Conservation (phyloP, 2,888 invertebrate species). For the Cepaea hortensis region DNA sequence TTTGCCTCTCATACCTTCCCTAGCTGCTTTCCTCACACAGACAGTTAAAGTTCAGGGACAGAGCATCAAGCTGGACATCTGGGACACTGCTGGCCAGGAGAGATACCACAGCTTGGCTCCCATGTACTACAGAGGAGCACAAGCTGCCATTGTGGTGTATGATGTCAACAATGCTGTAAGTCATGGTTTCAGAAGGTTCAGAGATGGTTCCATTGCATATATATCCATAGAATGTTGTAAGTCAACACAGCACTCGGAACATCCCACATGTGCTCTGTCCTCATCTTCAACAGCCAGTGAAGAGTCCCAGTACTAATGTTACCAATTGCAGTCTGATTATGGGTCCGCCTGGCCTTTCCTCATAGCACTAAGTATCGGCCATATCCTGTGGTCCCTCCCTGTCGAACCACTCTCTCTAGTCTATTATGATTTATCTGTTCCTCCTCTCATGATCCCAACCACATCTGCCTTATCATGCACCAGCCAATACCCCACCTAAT, state of each 20-base stretch:
- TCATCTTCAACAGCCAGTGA: no score
- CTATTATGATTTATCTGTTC: no score
- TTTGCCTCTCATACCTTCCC: neutral
- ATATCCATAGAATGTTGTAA: neutral
- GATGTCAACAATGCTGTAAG: slow-evolving; percentile 93
- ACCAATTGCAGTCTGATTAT: no score
- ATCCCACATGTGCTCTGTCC: no score
- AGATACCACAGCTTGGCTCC: slow-evolving; percentile 99
- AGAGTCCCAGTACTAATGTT: no score
- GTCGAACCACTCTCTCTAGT: no score
- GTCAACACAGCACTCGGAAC: neutral
- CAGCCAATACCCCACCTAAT: no score
- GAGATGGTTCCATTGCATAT: neutral
- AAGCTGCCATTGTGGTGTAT: slow-evolving; percentile 98
- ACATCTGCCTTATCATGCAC: no score
- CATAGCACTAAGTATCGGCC: no score
- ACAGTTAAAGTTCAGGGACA: slow-evolving; percentile 97
- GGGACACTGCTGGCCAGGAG: slow-evolving; percentile 98
- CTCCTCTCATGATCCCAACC: no score
- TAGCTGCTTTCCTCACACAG: slow-evolving; percentile 98
- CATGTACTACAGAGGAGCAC: slow-evolving; percentile 86
- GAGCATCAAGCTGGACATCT: slow-evolving; percentile 99
- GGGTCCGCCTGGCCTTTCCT: no score
- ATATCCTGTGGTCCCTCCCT: no score
- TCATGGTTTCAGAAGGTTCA: neutral